Evolutionary conservation across 2,797 vertebrate species (phyloP).

Genomic region (Ispidina lecontei): DNA sequence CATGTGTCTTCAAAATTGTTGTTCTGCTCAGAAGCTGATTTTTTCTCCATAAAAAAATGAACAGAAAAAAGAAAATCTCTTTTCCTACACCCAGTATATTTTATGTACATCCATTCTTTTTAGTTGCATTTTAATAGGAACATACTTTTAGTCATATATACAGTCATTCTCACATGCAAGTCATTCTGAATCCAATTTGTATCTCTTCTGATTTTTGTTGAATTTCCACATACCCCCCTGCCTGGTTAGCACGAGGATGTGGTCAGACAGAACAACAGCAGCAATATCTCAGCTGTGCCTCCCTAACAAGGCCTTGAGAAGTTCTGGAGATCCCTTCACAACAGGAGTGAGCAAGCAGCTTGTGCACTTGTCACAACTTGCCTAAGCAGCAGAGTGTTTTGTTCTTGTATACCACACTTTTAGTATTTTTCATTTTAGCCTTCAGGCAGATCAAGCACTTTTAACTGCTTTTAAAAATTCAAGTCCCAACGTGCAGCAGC

Average conservation of each 20-base stretch:
- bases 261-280: constrained; percentile 16
- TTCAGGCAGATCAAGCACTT: constrained; percentile 43
- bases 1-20: neutral
- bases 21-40: neutral
- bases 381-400: neutral
- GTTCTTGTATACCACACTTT: neutral
- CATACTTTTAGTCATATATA: neutral
- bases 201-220: neutral
- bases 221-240: no score
- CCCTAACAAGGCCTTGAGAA: constrained; percentile 9
- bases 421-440: constrained; percentile 27
- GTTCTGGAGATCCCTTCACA: neutral
- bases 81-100: neutral
- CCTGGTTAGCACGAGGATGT: neutral
- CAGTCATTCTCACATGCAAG: neutral
- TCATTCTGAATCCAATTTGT: neutral
- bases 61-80: neutral
- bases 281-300: neutral
- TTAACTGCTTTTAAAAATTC: constrained; percentile 45
- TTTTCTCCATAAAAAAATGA: neutral
- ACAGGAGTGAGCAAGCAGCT: neutral
- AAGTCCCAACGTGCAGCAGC: constrained; percentile 50
- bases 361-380: constrained; percentile 46
- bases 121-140: neutral
- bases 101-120: neutral